Evolutionary conservation across 2,888 invertebrate species (phyloP).

Genomic region (Psylliodes chrysocephalus): DNA sequence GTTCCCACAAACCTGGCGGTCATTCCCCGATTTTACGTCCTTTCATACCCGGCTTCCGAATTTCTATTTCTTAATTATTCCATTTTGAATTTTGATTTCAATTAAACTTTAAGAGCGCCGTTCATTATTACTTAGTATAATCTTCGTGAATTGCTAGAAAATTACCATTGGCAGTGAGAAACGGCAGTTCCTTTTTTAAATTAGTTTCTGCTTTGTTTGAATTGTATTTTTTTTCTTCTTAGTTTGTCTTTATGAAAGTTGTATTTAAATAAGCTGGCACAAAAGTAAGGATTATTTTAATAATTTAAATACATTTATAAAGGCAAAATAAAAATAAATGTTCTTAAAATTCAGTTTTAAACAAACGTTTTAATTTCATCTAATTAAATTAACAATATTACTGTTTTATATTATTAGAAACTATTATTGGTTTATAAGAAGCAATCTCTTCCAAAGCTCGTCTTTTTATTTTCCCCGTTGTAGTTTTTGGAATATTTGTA

Average conservation of each 20-base stretch:
- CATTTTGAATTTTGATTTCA: slow-evolving; percentile 60
- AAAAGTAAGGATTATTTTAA: too few relatives aligned
- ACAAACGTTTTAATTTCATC: too few relatives aligned
- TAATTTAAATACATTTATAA: too few relatives aligned
- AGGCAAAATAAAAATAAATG: too few relatives aligned
- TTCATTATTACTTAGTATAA: slow-evolving; percentile 53
- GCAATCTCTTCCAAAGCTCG: background rate
- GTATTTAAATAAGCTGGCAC: too few relatives aligned
- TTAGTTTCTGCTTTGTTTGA: slow-evolving; percentile 56
- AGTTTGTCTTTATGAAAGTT: too few relatives aligned
- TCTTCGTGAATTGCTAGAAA: slow-evolving; percentile 44
- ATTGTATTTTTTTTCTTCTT: background rate
- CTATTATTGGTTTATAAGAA: too few relatives aligned
- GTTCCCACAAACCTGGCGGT: slow-evolving; percentile 51
- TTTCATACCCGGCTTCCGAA: slow-evolving; percentile 46
- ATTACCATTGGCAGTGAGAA: slow-evolving; percentile 43
- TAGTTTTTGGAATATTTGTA: slow-evolving; percentile 28
- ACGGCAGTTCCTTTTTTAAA: slow-evolving; percentile 1
- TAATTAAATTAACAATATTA: too few relatives aligned
- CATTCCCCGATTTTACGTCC: slow-evolving; percentile 48
- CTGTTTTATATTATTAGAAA: too few relatives aligned
- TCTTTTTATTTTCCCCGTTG: slow-evolving; percentile 34
- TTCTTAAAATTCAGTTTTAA: too few relatives aligned
- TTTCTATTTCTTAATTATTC: slow-evolving; percentile 57
- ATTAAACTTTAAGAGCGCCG: slow-evolving; percentile 55